Base-by-base conservation (phyloP, 2,113 vertebrate species). In the Lota lota region DNA sequence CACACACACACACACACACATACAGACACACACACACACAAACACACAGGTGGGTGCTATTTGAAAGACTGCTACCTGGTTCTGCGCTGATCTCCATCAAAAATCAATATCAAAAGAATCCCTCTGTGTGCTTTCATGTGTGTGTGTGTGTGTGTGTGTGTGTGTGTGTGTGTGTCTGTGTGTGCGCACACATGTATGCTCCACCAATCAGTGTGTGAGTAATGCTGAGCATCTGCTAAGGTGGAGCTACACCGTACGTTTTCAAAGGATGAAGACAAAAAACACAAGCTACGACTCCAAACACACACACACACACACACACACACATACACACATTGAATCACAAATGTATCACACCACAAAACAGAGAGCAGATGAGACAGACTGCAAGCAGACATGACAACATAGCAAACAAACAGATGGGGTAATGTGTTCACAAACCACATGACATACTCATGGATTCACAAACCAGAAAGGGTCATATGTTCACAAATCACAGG, bases 341-440 rank as follows among this genome's bases (percentile, higher is more conserved):
- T 18, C 3, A 56, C 53, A 56, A 56, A 18, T 56, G 18, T 18
- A 56, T 56, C 15, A 56, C 53, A 56, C 10, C 53, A 56, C 53
- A 56, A 16, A 57, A 72, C 61, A 78, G 21, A 22, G 22, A 73
- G 75, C 83, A 75, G 77, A 66, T 85, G 72, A 83, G 51, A 69
- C 82, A 85, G 22, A 79, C 71, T 85, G 73, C 65, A 74, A 74
- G 70, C 72, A 75, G 72, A 67, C 70, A 80, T 83, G 67, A 64
- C 72, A 66, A 78, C 70, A 64, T 8, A 78, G 75, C 75, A 78
- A 78, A 56, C 17, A 56, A 10, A 80, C 78, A 73, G 47, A 67
- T 74, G 78, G 63, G 79, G 71, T 80, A 74, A 83, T 74, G 80
- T 74, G 78, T 83, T 57, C 22, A 73, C 22, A 72, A 53, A 59